A percentile compares a stretch with the other conserved stretches of the same genome.
phyloP scores from a whole-genome alignment of 2,888 invertebrate species.

The Exephanes ischioxanthus region DNA sequence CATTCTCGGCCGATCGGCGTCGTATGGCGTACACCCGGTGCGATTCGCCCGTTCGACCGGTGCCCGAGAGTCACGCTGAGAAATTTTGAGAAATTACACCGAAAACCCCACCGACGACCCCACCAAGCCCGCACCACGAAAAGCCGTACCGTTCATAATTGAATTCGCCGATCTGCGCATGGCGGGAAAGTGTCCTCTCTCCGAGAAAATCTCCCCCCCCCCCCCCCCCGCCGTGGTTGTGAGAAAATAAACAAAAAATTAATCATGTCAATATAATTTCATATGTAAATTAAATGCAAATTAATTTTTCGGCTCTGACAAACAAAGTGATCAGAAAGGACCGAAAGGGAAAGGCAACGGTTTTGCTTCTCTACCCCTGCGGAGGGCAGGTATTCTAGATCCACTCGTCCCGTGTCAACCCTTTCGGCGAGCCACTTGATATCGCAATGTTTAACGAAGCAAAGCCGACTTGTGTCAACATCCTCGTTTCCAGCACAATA shows the following conservation, averaged over 20 bases:
- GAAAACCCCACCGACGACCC: not conserved
- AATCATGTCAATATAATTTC: too few species aligned
- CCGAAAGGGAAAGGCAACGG: too few species aligned
- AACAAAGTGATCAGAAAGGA: too few species aligned
- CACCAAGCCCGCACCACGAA: not conserved
- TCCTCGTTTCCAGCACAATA: not conserved
- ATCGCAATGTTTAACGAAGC: conserved; percentile 7
- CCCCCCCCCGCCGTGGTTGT: too few species aligned
- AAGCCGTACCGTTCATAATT: not conserved
- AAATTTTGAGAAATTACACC: conserved; percentile 18
- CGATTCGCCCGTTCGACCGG: conserved; percentile 34
- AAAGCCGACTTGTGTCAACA: not conserved
- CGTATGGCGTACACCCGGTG: conserved; percentile 70
- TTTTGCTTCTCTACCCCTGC: not conserved
- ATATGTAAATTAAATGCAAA: too few species aligned
- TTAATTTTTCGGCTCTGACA: too few species aligned
- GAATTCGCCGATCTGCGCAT: not conserved
- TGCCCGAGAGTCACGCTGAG: conserved; percentile 5
- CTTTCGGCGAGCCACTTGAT: conserved; percentile 15
- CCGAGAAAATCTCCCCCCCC: too few species aligned
- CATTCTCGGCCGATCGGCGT: conserved; percentile 24
- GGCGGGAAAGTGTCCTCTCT: not conserved
- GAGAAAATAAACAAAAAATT: too few species aligned
- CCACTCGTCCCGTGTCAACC: conserved; percentile 11
- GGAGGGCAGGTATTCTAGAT: not conserved